phyloP scores from a whole-genome alignment of 2,113 vertebrate genomes.

The Sapajus apella region DNA sequence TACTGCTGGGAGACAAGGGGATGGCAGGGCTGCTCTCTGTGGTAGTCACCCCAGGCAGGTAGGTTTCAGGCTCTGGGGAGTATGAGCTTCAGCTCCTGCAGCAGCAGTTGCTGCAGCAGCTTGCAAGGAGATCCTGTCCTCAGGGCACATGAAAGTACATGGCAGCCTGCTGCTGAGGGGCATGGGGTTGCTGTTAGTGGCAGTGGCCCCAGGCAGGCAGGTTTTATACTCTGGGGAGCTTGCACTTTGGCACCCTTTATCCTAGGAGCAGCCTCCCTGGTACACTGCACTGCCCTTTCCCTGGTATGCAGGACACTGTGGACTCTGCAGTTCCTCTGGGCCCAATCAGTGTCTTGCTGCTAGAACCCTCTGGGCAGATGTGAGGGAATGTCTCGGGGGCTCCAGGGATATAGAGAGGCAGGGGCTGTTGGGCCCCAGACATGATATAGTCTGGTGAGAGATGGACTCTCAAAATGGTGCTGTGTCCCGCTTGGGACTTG shows the following conservation, averaged over 20 bases:
- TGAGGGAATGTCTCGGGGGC: not conserved
- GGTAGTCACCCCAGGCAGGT: not conserved
- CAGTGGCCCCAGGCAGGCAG: not conserved
- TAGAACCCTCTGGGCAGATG: not conserved
- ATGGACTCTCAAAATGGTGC: not conserved
- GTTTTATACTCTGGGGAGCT: not conserved
- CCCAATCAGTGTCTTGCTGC: not conserved
- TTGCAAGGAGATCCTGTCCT: not conserved
- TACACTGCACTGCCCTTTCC: not conserved
- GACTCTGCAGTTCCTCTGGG: not conserved
- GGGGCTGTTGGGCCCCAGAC: not conserved
- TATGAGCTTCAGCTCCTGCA: not conserved
- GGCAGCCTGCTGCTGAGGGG: not conserved
- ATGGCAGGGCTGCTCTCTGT: not conserved
- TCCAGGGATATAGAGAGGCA: not conserved
- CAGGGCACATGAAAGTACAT: not conserved
- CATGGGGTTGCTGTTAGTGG: not conserved
- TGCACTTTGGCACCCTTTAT: not conserved
- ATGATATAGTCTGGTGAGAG: not conserved
- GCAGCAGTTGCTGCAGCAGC: not conserved
- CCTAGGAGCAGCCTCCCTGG: not conserved
- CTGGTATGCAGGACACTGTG: not conserved
- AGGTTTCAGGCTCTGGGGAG: not conserved
- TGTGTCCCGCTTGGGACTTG: not conserved
- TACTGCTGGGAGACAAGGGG: not conserved